Percentiles rank a stretch among this genome's conserved stretches.
Conservation (phyloP, 2,888 invertebrate species). For the Drosophila mercatorum region DNA sequence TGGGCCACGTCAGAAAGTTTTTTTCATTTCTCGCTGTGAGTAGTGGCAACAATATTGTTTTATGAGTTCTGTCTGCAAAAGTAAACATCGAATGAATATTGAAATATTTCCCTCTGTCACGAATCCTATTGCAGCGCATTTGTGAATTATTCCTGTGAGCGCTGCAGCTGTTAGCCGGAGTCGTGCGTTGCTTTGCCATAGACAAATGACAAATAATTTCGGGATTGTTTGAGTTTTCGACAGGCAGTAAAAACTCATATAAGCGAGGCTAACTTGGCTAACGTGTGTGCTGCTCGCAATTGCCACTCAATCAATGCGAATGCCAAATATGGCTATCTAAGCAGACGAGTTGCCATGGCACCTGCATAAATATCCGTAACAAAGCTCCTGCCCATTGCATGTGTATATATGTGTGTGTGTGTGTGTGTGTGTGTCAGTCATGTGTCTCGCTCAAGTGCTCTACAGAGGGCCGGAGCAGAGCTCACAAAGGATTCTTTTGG, state of each 20-base stretch:
- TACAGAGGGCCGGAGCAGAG: conserved; percentile 8
- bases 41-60: neutral
- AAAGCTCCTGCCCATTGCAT: conserved; percentile 17
- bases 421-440: neutral
- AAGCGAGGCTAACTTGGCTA: neutral
- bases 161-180: neutral
- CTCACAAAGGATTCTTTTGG: conserved; percentile 34
- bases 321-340: conserved; percentile 2
- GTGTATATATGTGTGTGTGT: neutral
- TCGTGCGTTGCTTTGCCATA: neutral
- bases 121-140: neutral
- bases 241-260: neutral
- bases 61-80: neutral
- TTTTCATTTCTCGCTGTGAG: neutral
- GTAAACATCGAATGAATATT: conserved; percentile 2
- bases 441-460: neutral
- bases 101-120: conserved; percentile 5
- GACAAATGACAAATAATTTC: neutral
- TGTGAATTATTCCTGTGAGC: neutral
- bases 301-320: conserved; percentile 14
- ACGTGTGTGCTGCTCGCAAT: conserved; percentile 1
- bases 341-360: conserved; percentile 8
- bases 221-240: neutral
- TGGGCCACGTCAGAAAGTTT: neutral
- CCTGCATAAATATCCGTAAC: conserved; percentile 24